Evolutionary conservation across 2,888 invertebrate species (phyloP), one percentile per base, ranked within the genome.

Genomic region (Pseudoips prasinana): DNA sequence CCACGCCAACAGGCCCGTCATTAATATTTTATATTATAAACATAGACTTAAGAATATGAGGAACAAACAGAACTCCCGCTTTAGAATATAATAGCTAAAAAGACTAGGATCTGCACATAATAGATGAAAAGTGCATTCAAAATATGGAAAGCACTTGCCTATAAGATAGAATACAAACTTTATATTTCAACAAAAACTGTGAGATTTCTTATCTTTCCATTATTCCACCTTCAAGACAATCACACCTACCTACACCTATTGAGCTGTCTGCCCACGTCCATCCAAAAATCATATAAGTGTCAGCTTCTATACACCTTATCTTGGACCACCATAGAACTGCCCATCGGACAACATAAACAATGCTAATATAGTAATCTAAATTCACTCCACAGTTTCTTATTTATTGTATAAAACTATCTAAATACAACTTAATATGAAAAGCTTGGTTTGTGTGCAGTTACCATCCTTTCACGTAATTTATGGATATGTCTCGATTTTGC

Each of bases 331-430:
- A 41, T 45, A 57, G 38, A 64, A 59, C 46, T 58, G 64, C 47
- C 60, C 55, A 59, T 14, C 14, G 14, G 49, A 61, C 42, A 54
- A 48, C 58, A 67, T 77, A 78, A 74, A 70, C 74, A 75, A 79
- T 71, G 74, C 65, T 77, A 79, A 80, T 79, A 71, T 66, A 66
- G 64, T 68, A 63, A 79, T 81, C 72, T 79, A 79, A 81, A 82
- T 78, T 80, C 77, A 76, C 64, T 70, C 65, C 58, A 46, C 70
- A 47, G 59, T 60, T 64, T 56, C 52, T 58, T 55, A 47, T 54
- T 39, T 51, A 47, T 46, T 47, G 43, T 44, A 58, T 62, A 58
- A 50, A 58, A 46, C 39, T 54, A 25, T 58, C 46, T 58, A 50
- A 58, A 46, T 44, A 56, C 58, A 51, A 58, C 58, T 50, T 56